These are phyloP conservation scores for Chaenodraco wilsoni DNA, from an alignment of 2,797 vertebrate genomes.

Conservation along the genomic window DNA sequence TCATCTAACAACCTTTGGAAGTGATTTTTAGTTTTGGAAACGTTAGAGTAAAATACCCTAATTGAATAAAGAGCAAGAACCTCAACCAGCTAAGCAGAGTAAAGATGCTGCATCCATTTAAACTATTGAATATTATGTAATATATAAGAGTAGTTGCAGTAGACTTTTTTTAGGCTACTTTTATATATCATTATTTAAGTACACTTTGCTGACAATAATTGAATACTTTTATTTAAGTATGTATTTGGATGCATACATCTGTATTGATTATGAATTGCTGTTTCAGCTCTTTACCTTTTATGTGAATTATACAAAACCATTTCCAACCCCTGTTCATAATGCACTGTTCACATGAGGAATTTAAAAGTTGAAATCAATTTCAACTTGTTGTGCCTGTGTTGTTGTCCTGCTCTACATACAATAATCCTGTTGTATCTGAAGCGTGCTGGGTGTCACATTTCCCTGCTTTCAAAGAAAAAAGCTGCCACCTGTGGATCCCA, in stretches of 20 bases:
- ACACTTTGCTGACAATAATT: background rate
- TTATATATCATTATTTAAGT: background rate
- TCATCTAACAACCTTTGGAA: background rate
- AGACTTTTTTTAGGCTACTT: background rate
- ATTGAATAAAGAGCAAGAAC: background rate
- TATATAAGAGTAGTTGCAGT: background rate
- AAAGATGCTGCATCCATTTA: background rate
- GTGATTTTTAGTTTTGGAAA: background rate
- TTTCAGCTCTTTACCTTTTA: background rate
- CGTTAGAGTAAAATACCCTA: background rate
- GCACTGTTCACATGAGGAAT: background rate
- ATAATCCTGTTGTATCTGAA: slow-evolving; percentile 1
- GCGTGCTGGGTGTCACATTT: slow-evolving; percentile 24
- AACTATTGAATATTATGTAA: background rate
- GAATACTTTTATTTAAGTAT: background rate
- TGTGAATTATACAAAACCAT: background rate
- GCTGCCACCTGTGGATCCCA: slow-evolving; percentile 56
- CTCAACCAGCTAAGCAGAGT: background rate
- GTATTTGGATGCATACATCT: background rate
- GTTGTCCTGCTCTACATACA: slow-evolving; percentile 9
- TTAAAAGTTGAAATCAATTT: background rate
- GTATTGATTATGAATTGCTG: background rate
- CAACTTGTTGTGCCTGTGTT: background rate
- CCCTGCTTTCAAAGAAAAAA: slow-evolving; percentile 1
- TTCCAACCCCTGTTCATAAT: background rate